Evolutionary conservation across 2,888 invertebrate species (phyloP), one percentile per base, ranked within the genome.

Genomic region (Machimus rusticus): DNA sequence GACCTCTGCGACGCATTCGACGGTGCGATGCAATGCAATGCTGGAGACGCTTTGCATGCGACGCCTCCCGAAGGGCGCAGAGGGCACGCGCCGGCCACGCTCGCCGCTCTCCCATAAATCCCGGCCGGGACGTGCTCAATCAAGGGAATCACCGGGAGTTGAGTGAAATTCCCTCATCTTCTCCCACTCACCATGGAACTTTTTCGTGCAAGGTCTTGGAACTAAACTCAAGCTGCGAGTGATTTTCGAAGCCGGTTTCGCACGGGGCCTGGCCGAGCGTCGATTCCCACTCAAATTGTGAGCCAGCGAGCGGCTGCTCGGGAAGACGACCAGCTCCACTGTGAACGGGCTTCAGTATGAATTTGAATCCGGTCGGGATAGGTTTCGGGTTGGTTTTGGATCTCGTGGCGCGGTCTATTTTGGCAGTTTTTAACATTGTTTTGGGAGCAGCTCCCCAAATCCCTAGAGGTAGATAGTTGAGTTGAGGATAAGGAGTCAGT

Each of bases 31-130:
- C 19, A n/a, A n/a, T 28, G 31, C 3, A 2, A 16, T 8, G 14
- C 19, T 19, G 37, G 84, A 39, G 31, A 85, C 31, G 23, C 74
- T 74, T 85, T 85, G 74, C 51, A n/a, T 74, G 46, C 9, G 46
- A 19, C 46, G 23, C 12, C 51, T n/a, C 74, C n/a, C n/a, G n/a
- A 51, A 37, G n/a, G 34, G 76, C n/a, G 34, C 37, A 28, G 66
- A 31, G 74, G 74, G 85, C 85, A 85, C 85, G 85, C 85, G 85
- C 85, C 85, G 57, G 28, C 46, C 85, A 85, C 74, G 31, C 85
- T 74, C 74, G 37, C 12, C 55, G 51, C 37, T 66, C 57, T 82
- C 37, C 43, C 39, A 79, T 79, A 79, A 79, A 79, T 51, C 79
- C 43, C 79, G 16, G n/a, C 28, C 46, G 79, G 51, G 43, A 79